phyloP scores from a whole-genome alignment of 2,113 vertebrate genomes.

The Tragelaphus scriptus region DNA sequence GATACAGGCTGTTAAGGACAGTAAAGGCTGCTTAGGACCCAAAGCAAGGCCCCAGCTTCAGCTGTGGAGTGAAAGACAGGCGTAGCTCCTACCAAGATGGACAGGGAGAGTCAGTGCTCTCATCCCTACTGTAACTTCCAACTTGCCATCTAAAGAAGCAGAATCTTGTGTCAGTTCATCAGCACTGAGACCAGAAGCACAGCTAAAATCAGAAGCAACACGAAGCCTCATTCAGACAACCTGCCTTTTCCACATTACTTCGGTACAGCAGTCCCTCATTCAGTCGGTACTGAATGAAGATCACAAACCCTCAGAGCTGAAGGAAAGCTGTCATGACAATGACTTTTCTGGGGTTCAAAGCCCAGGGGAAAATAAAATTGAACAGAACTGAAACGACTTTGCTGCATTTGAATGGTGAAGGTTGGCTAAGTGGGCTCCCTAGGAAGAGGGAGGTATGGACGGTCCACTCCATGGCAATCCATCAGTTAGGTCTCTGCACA shows the following conservation, averaged over 20 bases:
- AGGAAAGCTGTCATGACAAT: not conserved
- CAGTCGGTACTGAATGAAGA: not conserved
- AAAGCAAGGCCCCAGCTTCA: not conserved
- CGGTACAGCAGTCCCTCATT: not conserved
- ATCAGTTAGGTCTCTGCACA: not conserved
- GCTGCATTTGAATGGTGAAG: not conserved
- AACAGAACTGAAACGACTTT: not conserved
- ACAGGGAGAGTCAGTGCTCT: rapidly evolving
- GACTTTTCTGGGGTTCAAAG: not conserved
- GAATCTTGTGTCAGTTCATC: not conserved
- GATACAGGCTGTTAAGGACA: not conserved
- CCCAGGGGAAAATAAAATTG: not conserved
- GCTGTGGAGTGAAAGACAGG: not conserved
- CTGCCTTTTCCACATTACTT: not conserved
- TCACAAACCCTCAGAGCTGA: not conserved
- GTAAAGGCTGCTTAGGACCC: not conserved
- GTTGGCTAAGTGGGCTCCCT: not conserved
- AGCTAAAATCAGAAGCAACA: not conserved
- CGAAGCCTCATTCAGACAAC: not conserved
- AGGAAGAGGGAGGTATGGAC: rapidly evolving
- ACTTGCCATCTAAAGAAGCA: not conserved
- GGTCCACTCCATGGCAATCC: not conserved
- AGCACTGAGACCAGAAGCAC: not conserved
- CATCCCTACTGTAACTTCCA: not conserved
- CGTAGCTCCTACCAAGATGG: not conserved